Evolutionary conservation across 2,888 invertebrate genomes (phyloP).

Genomic region (Trileptium ribeirensis): DNA sequence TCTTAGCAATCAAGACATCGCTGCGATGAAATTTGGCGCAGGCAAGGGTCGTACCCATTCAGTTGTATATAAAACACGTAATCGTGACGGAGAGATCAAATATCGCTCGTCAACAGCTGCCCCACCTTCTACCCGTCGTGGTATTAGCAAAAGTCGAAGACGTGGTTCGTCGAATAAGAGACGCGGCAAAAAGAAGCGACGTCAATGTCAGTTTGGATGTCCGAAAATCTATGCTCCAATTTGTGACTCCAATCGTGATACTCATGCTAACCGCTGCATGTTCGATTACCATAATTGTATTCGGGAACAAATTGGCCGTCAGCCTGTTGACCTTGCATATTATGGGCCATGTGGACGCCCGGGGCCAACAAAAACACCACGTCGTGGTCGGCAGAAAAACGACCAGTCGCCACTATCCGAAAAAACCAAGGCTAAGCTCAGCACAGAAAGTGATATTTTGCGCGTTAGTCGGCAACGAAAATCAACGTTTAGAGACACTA

Average conservation of each 20-base stretch:
- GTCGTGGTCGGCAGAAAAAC: too few species aligned
- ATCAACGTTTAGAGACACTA: not conserved
- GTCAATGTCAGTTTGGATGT: conserved; percentile 16
- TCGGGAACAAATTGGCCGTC: not conserved
- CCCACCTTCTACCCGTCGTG: too few species aligned
- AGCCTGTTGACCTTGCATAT: not conserved
- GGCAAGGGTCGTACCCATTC: too few species aligned
- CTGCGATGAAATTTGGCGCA: not conserved
- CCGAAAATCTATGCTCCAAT: conserved; percentile 12
- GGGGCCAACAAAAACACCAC: too few species aligned
- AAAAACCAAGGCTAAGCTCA: too few species aligned
- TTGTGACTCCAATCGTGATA: conserved; percentile 2
- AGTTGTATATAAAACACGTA: too few species aligned
- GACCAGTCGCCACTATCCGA: too few species aligned
- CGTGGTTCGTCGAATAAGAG: not conserved
- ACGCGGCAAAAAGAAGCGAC: not conserved
- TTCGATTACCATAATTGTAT: conserved; percentile 16
- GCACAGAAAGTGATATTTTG: too few species aligned
- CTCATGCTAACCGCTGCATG: conserved; percentile 14
- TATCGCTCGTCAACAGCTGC: too few species aligned
- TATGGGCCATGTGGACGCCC: not conserved
- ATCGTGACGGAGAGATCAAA: too few species aligned
- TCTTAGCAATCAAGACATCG: not conserved
- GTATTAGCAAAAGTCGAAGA: not conserved
- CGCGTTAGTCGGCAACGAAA: not conserved